Conservation (phyloP, 2,888 invertebrate genomes). For the Dicyrtoma fusca region DNA sequence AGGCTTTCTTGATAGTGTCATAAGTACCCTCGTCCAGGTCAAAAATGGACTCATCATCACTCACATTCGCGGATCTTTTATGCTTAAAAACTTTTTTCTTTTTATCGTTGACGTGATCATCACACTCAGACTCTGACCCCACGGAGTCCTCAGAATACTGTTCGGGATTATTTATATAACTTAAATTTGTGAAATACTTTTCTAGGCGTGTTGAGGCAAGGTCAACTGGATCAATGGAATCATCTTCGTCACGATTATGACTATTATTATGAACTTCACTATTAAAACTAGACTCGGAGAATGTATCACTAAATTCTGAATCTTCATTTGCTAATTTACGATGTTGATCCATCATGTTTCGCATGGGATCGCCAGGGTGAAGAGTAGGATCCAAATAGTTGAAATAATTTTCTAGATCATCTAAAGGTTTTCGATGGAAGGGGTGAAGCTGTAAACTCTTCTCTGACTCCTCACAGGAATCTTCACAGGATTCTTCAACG, state of each 20-base stretch:
- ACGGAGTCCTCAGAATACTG: slow-evolving; percentile 51
- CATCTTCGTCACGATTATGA: slow-evolving; percentile 59
- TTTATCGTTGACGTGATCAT: slow-evolving; percentile 50
- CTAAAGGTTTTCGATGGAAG: slow-evolving; percentile 31
- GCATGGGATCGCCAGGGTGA: too few species aligned
- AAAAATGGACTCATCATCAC: slow-evolving; percentile 55
- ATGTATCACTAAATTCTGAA: slow-evolving; percentile 59
- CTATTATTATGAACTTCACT: slow-evolving; percentile 24
- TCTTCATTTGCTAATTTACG: slow-evolving; percentile 55
- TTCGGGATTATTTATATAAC: slow-evolving; percentile 42
- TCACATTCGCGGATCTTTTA: slow-evolving; percentile 50
- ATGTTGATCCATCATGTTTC: neutral
- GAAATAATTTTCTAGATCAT: slow-evolving; percentile 42
- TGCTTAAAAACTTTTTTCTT: slow-evolving; percentile 55
- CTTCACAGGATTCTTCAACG: slow-evolving; percentile 92
- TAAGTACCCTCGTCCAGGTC: slow-evolving; percentile 53
- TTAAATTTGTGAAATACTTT: slow-evolving; percentile 74
- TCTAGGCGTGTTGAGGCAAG: slow-evolving; percentile 82
- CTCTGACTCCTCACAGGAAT: slow-evolving; percentile 65
- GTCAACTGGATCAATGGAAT: slow-evolving; percentile 69
- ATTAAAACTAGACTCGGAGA: slow-evolving; percentile 64
- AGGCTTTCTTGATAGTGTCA: slow-evolving; percentile 56
- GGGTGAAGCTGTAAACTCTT: slow-evolving; percentile 39
- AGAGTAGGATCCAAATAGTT: slow-evolving; percentile 33
- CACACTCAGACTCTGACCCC: slow-evolving; percentile 55